Base-by-base conservation (phyloP, 2,113 vertebrate genomes). In the Apus apus region DNA sequence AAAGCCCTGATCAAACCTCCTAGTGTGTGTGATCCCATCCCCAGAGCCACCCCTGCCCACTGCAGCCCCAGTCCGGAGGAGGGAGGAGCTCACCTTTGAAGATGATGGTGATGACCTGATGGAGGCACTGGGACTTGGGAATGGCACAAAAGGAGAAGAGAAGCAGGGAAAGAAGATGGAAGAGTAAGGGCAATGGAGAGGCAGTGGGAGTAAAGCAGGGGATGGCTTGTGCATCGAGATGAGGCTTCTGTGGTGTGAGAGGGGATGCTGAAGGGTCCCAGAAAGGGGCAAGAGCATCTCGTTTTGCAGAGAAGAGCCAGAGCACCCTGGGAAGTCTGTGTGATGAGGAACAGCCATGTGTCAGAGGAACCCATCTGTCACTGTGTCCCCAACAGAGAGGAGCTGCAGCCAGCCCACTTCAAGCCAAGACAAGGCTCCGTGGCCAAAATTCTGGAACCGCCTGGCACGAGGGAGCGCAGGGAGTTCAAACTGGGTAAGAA, bases 101-200 rank as follows among this genome's bases (percentile, higher is more conserved):
- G 98, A 98, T 7, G 98, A 98, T 23, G 97, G 93, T 57, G 98
- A 99, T 1, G 98, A 99, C 86, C 74, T 99, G 32, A 98, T 99
- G 96, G 98, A 98, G 18, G 89, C 97, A 0, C 97, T 99, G 19
- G 99, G 98, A 38, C 98, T 99, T 89, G 98, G 92, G 27, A 93
- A 98, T 21, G 85, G 93, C 74, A 96, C 94, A 1, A 98, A 96
- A 87, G 96, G 93, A 81, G 97, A 93, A 30, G 82, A 66, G 78
- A 95, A 82, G 83, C 93, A 57, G 48, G 85, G 66, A 64, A 78
- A 48, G 80, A 90, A 67, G 7, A 76, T 56, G 14, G 67, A 93
- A 64, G 91, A 94, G 98, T 98, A 97, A 98, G 98, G 29, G 53
- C 12, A 23, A 15, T 5, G n/a, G 58, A 73, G 60, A 54, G 34